Base-by-base conservation (phyloP, 2,888 invertebrate species). In the Hypselothyrea guttata region DNA sequence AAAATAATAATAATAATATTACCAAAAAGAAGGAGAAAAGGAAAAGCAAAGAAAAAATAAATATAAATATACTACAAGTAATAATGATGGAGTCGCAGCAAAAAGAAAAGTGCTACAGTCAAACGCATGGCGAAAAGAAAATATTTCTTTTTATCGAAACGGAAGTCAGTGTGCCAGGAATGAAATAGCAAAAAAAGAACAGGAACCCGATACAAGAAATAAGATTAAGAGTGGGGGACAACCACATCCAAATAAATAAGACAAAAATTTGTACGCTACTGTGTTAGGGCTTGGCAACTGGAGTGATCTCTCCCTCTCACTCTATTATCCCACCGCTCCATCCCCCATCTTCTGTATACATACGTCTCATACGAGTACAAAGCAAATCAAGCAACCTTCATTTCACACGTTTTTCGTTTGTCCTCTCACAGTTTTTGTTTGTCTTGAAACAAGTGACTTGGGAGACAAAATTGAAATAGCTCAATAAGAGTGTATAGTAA, bases 131-230 rank as follows among this genome's bases (percentile, higher is more conserved):
- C 78, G 71, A 73, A 84, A 79, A 81, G 78, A 84, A 79, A 79
- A 79, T 86, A 86, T 86, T 83, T 86, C 86, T 87, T 86, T 87
- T 86, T 86, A 87, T 86, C 86, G 70, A 68, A 86, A 60, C 86
- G 86, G 87, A 86, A 82, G 86, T 82, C 73, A 84, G 83, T 75
- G 87, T 84, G 86, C 84, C 71, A 75, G 65, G 75, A 72, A 73
- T 74, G 63, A 75, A 84, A 76, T 62, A 72, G 65, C 64, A 72
- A 60, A 35, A 62, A 66, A 64, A 63, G 15, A 46, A 59, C 37
- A 51, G 61, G 44, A 59, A 56, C 45, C 35, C 18, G 30, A 38
- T 42, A 41, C 47, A 38, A 34, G 30, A 42, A 31, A 15, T 38
- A 12, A 35, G 51, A 53, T 22, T 52, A 15, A 13, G 57, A 34